Base-by-base conservation (phyloP, 2,888 invertebrate genomes). In the Trimorus sp. region DNA sequence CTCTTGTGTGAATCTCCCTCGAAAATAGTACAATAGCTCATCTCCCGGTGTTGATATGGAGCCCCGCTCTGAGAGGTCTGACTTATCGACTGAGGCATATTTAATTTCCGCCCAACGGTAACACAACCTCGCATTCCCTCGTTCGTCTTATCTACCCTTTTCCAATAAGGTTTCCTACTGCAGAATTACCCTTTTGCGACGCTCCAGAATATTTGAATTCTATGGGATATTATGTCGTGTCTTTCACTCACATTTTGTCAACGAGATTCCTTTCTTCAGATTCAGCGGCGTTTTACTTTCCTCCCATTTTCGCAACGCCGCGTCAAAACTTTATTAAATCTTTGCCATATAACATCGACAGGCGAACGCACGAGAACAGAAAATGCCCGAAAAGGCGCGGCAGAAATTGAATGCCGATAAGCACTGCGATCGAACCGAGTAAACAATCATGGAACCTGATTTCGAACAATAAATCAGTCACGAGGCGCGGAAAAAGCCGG, bases 51-150 rank as follows among this genome's bases (percentile, higher is more conserved):
- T 90, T 89, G 89, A 90, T 89, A 90, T 86, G 88, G 87, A 86
- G 87, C 87, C 87, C 87, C 85, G 87, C 84, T 85, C 84, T 85
- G 76, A 77, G 86, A 85, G 86, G 85, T 88, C 89, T 89, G 89
- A 91, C 91, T 91, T 91, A 91, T 91, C 91, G 91, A 90, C 89
- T 89, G 89, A 90, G 90, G 91, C 91, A 91, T 91, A 91, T 91
- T 91, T 91, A 91, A 91, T 91, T 91, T 91, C 91, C 91, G 91
- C 88, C 90, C 89, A 87, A 89, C 87, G 86, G 86, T 86, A 84
- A 85, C 85, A 75, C 83, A 75, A 77, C 82, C 79, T 75, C 83
- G 71, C 80, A 70, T 69, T 56, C 82, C 71, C 84, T 75, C 78
- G 84, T 84, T 82, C 82, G 85, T 86, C 88, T 90, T 91, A 91